These are phyloP conservation scores for Capitulum mitella DNA, from an alignment of 2,888 invertebrate genomes.

Conservation along the genomic window DNA sequence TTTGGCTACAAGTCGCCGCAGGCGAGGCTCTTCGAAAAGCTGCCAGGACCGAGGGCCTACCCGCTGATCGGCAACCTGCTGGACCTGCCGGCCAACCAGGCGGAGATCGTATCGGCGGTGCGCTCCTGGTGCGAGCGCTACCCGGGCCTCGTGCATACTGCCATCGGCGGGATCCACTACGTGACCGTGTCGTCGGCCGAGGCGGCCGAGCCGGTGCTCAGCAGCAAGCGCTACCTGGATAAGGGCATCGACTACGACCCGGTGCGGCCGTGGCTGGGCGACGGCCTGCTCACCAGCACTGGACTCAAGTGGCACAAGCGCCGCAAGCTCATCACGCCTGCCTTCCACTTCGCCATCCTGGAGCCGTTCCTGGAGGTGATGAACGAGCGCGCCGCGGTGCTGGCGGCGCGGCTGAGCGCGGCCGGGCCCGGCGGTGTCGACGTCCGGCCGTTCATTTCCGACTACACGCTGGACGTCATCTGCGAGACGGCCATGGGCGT, in stretches of 20 bases:
- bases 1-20: neutral
- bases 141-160: neutral
- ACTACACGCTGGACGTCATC: slow-evolving; percentile 57
- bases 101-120: neutral
- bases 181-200: neutral
- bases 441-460: slow-evolving; percentile 56
- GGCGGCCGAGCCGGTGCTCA: neutral
- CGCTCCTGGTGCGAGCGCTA: neutral
- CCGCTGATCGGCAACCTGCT: slow-evolving; percentile 1
- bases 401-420: slow-evolving; percentile 51
- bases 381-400: slow-evolving; percentile 54
- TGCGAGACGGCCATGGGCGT: slow-evolving; percentile 82
- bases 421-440: slow-evolving; percentile 48
- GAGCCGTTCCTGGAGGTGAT: slow-evolving; percentile 64
- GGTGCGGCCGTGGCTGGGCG: slow-evolving; percentile 53
- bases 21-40: neutral
- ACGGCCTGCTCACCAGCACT: slow-evolving; percentile 51
- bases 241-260: slow-evolving; percentile 53
- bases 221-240: neutral
- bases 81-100: neutral
- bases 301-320: slow-evolving; percentile 60
- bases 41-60: neutral
- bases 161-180: neutral
- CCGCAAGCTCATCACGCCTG: slow-evolving; percentile 64
- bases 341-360: slow-evolving; percentile 70